phyloP scores from a whole-genome alignment of 1,140 invertebrate species.

The Riptortus pedestris region DNA sequence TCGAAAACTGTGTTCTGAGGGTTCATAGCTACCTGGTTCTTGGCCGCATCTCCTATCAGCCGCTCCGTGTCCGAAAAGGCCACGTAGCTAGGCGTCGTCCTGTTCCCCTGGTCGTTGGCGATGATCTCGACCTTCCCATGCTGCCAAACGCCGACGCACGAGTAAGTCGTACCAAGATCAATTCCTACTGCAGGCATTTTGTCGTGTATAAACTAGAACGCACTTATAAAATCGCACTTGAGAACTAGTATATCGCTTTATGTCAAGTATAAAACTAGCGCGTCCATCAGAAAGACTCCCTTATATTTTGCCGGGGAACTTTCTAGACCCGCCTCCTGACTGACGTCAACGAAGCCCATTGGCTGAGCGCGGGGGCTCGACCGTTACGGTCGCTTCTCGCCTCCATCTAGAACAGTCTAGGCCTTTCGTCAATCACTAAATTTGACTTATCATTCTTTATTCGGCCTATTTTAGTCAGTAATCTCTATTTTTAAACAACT shows the following conservation, averaged over 20 bases:
- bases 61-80: conserved; percentile 74
- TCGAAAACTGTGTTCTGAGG: conserved; percentile 76
- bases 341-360: background rate
- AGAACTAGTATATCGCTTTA: no score
- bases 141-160: conserved; percentile 70
- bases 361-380: no score
- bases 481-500: no score
- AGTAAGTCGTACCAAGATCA: conserved; percentile 69
- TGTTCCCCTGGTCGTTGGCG: conserved; percentile 87
- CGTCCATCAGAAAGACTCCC: no score
- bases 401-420: background rate
- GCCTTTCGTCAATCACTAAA: no score
- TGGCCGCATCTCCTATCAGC: conserved; percentile 58
- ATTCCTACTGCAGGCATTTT: conserved; percentile 66
- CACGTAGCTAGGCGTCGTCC: conserved; percentile 84
- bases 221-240: background rate
- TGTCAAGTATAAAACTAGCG: no score
- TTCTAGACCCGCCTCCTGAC: background rate
- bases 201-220: background rate
- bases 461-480: no score
- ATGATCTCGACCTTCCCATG: conserved; percentile 87
- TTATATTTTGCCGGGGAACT: background rate
- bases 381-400: no score
- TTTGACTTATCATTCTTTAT: no score
- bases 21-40: conserved; percentile 71